phyloP scores from a whole-genome alignment of 2,797 vertebrate species.

The Cuniculus paca region DNA sequence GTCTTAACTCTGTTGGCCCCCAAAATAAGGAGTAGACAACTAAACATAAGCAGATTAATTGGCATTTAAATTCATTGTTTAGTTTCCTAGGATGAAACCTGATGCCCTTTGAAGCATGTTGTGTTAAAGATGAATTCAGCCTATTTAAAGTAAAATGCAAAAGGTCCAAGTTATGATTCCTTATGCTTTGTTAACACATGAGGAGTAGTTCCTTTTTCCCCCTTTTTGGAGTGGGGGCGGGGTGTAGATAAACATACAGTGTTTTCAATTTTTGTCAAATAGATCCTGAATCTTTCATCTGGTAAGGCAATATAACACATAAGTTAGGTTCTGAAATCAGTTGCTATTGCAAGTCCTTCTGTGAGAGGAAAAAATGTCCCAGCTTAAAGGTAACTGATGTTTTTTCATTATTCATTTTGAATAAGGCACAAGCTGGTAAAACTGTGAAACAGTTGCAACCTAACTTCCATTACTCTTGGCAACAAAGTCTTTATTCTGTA shows the following conservation, averaged over 20 bases:
- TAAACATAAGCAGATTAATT: slow-evolving; percentile 31
- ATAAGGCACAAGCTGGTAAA: background rate
- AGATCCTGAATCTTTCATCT: slow-evolving; percentile 12
- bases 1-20: background rate
- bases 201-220: background rate
- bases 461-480: background rate
- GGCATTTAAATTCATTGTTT: slow-evolving; percentile 47
- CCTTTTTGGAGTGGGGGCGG: background rate
- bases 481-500: background rate
- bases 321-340: slow-evolving; percentile 44
- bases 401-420: background rate
- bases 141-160: background rate
- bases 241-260: background rate
- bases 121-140: background rate
- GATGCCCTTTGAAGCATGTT: background rate
- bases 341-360: slow-evolving; percentile 44
- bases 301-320: background rate
- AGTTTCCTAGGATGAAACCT: background rate
- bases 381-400: background rate
- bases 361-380: background rate
- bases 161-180: background rate
- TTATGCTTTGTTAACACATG: background rate
- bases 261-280: slow-evolving; percentile 44
- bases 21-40: background rate
- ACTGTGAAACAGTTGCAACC: background rate